phyloP scores from a whole-genome alignment of 2,888 invertebrate genomes.

The Eristalis pertinax region DNA sequence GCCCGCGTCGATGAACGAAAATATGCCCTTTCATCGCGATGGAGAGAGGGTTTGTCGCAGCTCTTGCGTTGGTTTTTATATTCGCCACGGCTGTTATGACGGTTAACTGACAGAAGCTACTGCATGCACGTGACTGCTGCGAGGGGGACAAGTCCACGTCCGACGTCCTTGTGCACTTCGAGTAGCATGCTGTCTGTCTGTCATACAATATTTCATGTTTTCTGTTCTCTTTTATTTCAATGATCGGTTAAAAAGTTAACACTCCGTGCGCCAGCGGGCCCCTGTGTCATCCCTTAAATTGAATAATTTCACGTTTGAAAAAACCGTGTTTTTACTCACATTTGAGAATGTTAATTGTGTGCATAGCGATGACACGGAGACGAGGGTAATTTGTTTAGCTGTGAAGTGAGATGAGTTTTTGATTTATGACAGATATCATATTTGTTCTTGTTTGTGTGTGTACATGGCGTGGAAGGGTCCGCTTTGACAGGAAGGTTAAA shows the following conservation, averaged over 20 bases:
- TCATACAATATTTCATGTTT: constrained; percentile 54
- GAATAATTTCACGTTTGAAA: constrained; percentile 56
- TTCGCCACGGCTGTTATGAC: constrained; percentile 69
- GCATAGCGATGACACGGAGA: constrained; percentile 65
- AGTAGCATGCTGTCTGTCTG: constrained; percentile 25
- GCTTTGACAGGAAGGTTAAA: background rate
- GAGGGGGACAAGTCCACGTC: constrained; percentile 18
- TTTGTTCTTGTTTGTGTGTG: background rate
- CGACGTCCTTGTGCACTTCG: constrained; percentile 38
- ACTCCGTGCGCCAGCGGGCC: background rate
- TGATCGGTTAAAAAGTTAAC: constrained; percentile 34
- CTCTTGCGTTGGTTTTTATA: constrained; percentile 13
- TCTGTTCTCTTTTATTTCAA: background rate
- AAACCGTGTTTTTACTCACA: constrained; percentile 41
- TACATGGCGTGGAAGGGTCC: background rate
- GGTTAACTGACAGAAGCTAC: constrained; percentile 62
- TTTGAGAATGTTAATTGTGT: constrained; percentile 70
- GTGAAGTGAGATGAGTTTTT: constrained; percentile 25
- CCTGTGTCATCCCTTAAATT: constrained; percentile 67
- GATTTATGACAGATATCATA: constrained; percentile 45
- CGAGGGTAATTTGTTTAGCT: constrained; percentile 56
- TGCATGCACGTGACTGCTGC: constrained; percentile 55
- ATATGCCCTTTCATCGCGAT: constrained; percentile 55
- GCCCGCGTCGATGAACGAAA: constrained; percentile 22
- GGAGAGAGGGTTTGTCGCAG: constrained; percentile 33